Conservation (phyloP, 2,797 vertebrate species). For the Pangasius macronema region DNA sequence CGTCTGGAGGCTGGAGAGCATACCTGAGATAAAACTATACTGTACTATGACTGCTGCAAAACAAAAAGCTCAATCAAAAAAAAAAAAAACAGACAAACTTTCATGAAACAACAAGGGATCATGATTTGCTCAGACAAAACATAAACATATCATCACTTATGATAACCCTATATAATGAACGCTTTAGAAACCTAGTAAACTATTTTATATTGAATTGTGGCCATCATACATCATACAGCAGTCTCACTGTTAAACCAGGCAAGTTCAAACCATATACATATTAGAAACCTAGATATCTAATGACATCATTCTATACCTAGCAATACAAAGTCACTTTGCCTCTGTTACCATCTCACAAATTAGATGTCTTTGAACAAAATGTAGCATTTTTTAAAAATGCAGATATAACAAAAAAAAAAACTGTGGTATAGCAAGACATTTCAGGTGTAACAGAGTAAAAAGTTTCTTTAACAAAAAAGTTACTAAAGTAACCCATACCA, state of each 20-base stretch:
- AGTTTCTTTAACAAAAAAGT: no score
- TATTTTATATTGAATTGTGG: background rate
- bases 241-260: background rate
- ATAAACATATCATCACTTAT: conserved; percentile 2
- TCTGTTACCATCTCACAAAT: background rate
- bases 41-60: conserved; percentile 35
- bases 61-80: conserved; percentile 3
- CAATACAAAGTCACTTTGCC: background rate
- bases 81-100: background rate
- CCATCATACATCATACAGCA: background rate
- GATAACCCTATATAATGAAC: no score
- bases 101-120: background rate
- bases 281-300: background rate
- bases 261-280: background rate
- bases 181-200: background rate
- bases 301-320: background rate
- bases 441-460: background rate
- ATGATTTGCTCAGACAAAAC: background rate
- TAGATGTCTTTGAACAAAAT: background rate
- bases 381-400: background rate
- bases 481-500: no score
- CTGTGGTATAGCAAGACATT: background rate
- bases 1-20: conserved; percentile 29
- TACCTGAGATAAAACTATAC: conserved; percentile 10
- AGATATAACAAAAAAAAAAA: background rate